phyloP scores from a whole-genome alignment of 2,797 vertebrate genomes.

The Karalla daura region DNA sequence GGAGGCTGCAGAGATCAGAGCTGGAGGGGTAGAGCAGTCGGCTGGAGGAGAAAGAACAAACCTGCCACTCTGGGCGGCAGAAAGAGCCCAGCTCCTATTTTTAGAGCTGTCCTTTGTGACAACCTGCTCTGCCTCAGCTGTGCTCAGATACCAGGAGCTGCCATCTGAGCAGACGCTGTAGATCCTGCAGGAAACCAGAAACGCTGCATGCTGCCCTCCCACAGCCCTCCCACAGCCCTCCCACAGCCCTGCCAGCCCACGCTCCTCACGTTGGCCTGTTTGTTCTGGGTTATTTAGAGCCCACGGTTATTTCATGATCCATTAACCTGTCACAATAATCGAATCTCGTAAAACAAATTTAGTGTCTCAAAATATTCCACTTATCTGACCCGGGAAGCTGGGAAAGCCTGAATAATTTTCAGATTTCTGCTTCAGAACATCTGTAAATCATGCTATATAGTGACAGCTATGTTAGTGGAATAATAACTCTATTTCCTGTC shows the following conservation, averaged over 20 bases:
- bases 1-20: slow-evolving; percentile 53
- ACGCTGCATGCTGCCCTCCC: neutral
- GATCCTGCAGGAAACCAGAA: slow-evolving; percentile 36
- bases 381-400: neutral
- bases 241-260: slow-evolving; percentile 18
- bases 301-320: neutral
- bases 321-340: neutral
- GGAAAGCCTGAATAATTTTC: neutral
- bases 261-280: slow-evolving; percentile 12
- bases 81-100: slow-evolving; percentile 79
- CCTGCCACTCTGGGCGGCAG: slow-evolving; percentile 76
- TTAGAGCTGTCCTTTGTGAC: slow-evolving; percentile 83
- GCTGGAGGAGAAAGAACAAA: slow-evolving; percentile 58
- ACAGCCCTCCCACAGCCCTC: slow-evolving; percentile 14
- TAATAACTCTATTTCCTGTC: neutral
- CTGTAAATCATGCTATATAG: too few relatives aligned
- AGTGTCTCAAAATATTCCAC: neutral
- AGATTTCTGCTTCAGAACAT: neutral
- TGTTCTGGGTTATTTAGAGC: neutral
- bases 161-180: slow-evolving; percentile 48
- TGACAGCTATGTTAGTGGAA: too few relatives aligned
- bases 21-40: slow-evolving; percentile 48
- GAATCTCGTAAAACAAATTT: neutral
- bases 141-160: slow-evolving; percentile 62
- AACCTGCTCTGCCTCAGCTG: slow-evolving; percentile 76